Evolutionary conservation across 2,113 vertebrate species (phyloP).

Genomic region (Neopipo cinnamomea): DNA sequence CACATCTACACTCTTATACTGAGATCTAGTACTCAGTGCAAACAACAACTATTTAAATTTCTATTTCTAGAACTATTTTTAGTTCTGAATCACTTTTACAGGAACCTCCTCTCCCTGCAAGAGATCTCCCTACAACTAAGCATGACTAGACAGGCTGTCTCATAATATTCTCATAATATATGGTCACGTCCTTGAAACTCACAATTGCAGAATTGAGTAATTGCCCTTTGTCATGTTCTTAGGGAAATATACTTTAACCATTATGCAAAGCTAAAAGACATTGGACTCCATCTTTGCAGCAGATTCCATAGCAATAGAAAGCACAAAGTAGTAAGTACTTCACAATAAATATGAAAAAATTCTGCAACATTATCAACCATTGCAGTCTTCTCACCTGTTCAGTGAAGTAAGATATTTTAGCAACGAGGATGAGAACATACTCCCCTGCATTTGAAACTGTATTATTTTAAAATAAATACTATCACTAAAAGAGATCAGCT

Average conservation of each 20-base stretch:
- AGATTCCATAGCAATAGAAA: not conserved
- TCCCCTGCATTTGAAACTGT: not conserved
- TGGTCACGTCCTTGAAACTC: not conserved
- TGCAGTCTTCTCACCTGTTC: not conserved
- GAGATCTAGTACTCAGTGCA: not conserved
- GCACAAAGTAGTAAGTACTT: not conserved
- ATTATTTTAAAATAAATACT: not conserved
- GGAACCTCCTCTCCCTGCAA: not conserved
- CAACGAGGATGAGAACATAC: not conserved
- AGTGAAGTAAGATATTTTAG: not conserved
- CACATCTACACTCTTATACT: not conserved
- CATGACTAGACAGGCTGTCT: not conserved
- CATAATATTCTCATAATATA: not conserved
- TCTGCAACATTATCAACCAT: not conserved
- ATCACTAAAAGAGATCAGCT: not conserved
- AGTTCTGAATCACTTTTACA: not conserved
- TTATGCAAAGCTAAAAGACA: not conserved
- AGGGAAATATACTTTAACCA: not conserved
- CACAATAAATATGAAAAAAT: not conserved
- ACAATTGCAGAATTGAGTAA: not conserved
- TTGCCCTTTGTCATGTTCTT: not conserved
- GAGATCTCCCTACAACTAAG: not conserved
- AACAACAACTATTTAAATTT: not conserved
- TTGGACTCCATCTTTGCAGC: not conserved
- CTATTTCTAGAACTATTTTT: not conserved